Percentiles rank a stretch among this genome's conserved stretches.
Evolutionary conservation across 1,140 invertebrate species (phyloP).

Genomic region (Drosophila pectinifera): DNA sequence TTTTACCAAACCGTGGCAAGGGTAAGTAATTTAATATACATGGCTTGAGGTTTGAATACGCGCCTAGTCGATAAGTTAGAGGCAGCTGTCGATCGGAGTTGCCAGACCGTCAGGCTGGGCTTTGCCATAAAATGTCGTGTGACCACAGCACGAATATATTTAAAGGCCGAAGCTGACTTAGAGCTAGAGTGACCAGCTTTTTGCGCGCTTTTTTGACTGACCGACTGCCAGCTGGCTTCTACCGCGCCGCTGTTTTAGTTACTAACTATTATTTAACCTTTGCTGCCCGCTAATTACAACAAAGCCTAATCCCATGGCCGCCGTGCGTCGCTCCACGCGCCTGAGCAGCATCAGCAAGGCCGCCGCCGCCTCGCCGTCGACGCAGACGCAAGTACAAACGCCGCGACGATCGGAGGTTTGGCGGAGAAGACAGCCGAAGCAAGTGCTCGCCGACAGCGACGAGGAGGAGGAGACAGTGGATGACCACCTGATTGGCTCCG

Average conservation of each 20-base stretch:
- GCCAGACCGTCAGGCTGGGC: conserved; percentile 31
- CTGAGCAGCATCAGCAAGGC: conserved; percentile 72
- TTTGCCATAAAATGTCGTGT: background rate
- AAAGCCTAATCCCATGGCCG: conserved; percentile 53
- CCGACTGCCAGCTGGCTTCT: conserved; percentile 17
- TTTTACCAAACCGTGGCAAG: conserved; percentile 61
- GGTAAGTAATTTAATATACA: conserved; percentile 77
- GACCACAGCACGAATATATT: background rate
- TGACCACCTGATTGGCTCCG: conserved; percentile 41
- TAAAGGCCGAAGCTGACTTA: background rate
- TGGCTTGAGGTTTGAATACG: conserved; percentile 35
- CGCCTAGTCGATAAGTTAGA: conserved; percentile 13
- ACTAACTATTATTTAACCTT: conserved; percentile 17
- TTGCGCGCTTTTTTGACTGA: conserved; percentile 36
- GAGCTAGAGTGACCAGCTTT: conserved; percentile 30
- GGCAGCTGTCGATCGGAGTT: conserved; percentile 40
- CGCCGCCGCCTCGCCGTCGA: conserved; percentile 33
- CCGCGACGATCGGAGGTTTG: conserved; percentile 69
- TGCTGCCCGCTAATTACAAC: conserved; percentile 9
- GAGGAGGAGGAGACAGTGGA: conserved; percentile 50
- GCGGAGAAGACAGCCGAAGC: conserved; percentile 63
- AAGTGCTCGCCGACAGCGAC: conserved; percentile 46
- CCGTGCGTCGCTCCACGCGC: conserved; percentile 77
- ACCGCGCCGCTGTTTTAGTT: conserved; percentile 5
- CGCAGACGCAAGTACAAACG: conserved; percentile 45